These are phyloP conservation scores for Diglossa cyanea DNA, from an alignment of 2,797 vertebrate species.

Conservation along the genomic window DNA sequence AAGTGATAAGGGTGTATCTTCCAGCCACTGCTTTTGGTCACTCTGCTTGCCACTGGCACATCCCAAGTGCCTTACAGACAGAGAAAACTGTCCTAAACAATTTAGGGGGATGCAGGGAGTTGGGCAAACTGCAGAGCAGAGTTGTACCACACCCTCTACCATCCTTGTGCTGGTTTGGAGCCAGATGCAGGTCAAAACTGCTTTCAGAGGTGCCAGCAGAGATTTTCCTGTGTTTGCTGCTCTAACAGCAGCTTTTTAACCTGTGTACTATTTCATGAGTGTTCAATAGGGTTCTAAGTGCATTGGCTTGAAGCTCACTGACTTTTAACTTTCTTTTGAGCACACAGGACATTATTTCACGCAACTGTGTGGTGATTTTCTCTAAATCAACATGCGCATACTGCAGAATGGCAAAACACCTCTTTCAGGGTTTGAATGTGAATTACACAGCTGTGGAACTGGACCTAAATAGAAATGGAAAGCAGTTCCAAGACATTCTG, in stretches of 20 bases:
- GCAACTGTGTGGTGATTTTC: conserved; percentile 96
- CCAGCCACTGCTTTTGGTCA: background rate
- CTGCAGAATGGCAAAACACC: conserved; percentile 91
- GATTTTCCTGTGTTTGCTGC: background rate
- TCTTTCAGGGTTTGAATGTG: conserved; percentile 88
- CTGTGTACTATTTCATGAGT: background rate
- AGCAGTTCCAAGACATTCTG: conserved; percentile 85
- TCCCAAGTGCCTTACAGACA: rapidly evolving
- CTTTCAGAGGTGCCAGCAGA: background rate
- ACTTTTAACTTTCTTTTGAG: background rate
- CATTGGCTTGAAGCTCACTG: background rate
- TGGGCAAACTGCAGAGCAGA: background rate
- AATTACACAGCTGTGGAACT: conserved; percentile 88
- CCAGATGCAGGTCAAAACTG: background rate
- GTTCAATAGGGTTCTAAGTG: background rate
- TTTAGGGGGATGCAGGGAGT: background rate
- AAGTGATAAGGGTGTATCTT: background rate
- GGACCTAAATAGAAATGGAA: conserved; percentile 85
- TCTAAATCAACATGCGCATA: conserved; percentile 93
- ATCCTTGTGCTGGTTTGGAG: background rate
- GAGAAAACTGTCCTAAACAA: background rate
- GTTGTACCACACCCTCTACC: background rate
- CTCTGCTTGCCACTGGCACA: background rate
- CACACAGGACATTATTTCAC: conserved; percentile 85
- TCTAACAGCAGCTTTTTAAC: background rate